A percentile compares a stretch with the other conserved stretches of the same genome.
Evolutionary conservation across 2,888 invertebrate genomes (phyloP).

Genomic region (Drosophila neotestacea): DNA sequence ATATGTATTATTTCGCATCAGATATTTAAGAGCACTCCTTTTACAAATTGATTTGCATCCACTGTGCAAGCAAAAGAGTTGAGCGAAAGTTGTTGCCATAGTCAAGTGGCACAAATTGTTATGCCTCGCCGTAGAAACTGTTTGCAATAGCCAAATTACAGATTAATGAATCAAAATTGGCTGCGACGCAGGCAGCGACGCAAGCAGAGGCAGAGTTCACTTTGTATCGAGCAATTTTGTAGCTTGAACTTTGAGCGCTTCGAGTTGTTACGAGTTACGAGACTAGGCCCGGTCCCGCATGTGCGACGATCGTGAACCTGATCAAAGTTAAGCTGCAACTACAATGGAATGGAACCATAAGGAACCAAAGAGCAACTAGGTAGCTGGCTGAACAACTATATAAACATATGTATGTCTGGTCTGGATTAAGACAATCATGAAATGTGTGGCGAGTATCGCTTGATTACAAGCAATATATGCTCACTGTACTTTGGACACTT

Average conservation of each 20-base stretch:
- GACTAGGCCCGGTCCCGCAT: conserved; percentile 1
- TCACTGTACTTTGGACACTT: conserved; percentile 37
- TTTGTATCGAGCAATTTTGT: conserved; percentile 2
- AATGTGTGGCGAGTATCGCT: conserved; percentile 48
- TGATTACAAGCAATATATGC: conserved; percentile 46
- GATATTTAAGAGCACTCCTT: not conserved
- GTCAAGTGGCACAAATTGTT: conserved; percentile 9
- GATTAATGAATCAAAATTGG: conserved; percentile 51
- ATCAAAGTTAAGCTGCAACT: conserved; percentile 52
- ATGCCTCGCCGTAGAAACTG: not conserved
- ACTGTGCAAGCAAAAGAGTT: conserved; percentile 3
- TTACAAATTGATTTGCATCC: conserved; percentile 11
- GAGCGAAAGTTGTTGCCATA: conserved; percentile 32
- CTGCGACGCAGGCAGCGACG: conserved; percentile 5
- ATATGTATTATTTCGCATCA: not conserved
- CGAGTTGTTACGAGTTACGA: conserved; percentile 5
- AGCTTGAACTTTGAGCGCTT: conserved; percentile 41
- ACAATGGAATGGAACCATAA: conserved; percentile 25
- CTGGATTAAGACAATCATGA: conserved; percentile 69
- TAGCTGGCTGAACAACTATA: conserved; percentile 3
- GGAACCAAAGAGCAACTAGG: conserved; percentile 36
- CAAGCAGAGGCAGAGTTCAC: conserved; percentile 5
- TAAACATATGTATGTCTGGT: conserved; percentile 25
- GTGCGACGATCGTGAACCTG: conserved; percentile 51
- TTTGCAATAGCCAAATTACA: conserved; percentile 27